A percentile compares a stretch with the other conserved stretches of the same genome.
Evolutionary conservation across 2,797 vertebrate genomes (phyloP).

Genomic region (Peromyscus aztecus): DNA sequence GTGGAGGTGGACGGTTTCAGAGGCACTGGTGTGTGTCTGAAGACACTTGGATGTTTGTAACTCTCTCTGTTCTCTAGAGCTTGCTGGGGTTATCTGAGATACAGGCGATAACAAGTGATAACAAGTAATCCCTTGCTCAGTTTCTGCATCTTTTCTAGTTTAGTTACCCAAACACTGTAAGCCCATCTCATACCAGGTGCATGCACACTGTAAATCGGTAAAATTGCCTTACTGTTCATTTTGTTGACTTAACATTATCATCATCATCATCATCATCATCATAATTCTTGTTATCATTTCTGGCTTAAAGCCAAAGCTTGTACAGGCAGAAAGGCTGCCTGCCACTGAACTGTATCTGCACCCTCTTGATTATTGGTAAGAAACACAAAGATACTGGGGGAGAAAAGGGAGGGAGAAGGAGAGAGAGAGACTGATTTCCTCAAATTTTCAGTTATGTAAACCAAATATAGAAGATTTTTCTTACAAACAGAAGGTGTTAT

Average conservation of each 20-base stretch:
- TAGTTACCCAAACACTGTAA: slow-evolving; percentile 93
- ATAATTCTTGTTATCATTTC: background rate
- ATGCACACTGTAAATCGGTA: slow-evolving; percentile 94
- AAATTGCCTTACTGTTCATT: slow-evolving; percentile 87
- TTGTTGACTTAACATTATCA: slow-evolving; percentile 85
- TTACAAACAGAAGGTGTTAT: slow-evolving; percentile 5
- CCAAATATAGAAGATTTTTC: slow-evolving; percentile 27
- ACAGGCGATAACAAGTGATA: slow-evolving; percentile 85
- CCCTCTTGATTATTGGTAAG: slow-evolving; percentile 82
- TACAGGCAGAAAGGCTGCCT: background rate
- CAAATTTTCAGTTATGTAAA: slow-evolving; percentile 26
- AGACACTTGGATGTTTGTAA: slow-evolving; percentile 91
- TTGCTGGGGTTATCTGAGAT: slow-evolving; percentile 92
- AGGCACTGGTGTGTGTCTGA: slow-evolving; percentile 96
- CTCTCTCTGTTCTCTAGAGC: slow-evolving; percentile 90
- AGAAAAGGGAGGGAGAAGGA: background rate
- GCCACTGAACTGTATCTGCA: background rate
- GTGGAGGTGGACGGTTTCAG: slow-evolving; percentile 87
- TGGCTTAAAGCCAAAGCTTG: background rate
- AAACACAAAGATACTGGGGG: background rate
- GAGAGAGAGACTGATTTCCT: background rate
- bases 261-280: background rate
- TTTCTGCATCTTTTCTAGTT: slow-evolving; percentile 91
- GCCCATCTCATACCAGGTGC: slow-evolving; percentile 92
- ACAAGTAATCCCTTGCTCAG: slow-evolving; percentile 89